Base-by-base conservation (phyloP, 2,888 invertebrate genomes). In the Brenthis ino region DNA sequence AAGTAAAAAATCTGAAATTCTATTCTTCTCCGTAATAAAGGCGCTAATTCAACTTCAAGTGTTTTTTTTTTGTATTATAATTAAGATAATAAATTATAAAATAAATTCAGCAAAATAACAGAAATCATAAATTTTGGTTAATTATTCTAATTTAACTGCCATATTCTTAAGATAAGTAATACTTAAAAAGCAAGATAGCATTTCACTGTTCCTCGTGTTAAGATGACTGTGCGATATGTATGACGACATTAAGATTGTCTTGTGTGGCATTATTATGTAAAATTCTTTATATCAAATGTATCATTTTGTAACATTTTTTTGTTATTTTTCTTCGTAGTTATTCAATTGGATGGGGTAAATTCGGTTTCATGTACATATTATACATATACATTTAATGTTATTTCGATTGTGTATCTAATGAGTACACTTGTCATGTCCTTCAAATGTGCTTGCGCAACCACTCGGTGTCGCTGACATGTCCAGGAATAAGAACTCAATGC, bases 341-440 rank as follows among this genome's bases (percentile, higher is more conserved):
- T 80, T 80, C 76, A 77, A 77, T 76, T 74, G 76, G 68, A 51
- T 69, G 74, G 68, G 75, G 70, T 72, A 73, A 74, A 73, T 67
- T 72, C 71, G 69, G 73, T 74, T 72, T 76, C 71, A 68, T 74
- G 77, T 77, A 8, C 37, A 11, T 11, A 79, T 80, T 20, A 20
- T 20, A 20, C 20, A 20, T 20, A 20, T 20, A 20, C 1, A 66
- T 71, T 67, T 76, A 75, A 77, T 75, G 68, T 68, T 73, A 74
- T 70, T 73, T 74, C 74, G 74, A 76, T 82, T 81, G 76, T 79
- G 76, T 79, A 20, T 20, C 20, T 20, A 78, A 80, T 82, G 80
- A 79, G 77, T 79, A 82, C 81, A 85, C 82, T 82, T 80, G 82
- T 72, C 75, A 72, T 78, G 82, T 80, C 81, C 80, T 83, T 79